Evolutionary conservation across 2,888 invertebrate species (phyloP).

Genomic region (Pandemis corylana): DNA sequence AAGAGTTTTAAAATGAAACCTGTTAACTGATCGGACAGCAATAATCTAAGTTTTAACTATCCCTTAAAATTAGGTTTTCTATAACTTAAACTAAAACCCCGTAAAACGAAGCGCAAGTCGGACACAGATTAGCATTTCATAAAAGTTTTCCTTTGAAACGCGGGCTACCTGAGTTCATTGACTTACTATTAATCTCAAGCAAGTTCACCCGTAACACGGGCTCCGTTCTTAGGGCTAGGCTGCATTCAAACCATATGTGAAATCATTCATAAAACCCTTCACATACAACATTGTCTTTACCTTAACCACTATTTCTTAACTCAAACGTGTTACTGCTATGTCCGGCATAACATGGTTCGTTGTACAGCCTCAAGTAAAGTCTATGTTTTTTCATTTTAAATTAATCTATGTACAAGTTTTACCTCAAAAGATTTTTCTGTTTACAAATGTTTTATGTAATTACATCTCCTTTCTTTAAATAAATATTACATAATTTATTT

Average conservation of each 20-base stretch:
- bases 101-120: conserved; percentile 37
- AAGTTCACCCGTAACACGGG: conserved; percentile 38
- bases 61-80: conserved; percentile 24
- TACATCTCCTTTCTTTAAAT: too few relatives aligned
- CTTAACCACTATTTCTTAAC: too few relatives aligned
- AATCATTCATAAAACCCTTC: neutral
- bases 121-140: conserved; percentile 41
- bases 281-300: too few relatives aligned
- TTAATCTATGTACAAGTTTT: too few relatives aligned
- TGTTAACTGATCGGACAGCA: neutral
- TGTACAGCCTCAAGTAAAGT: too few relatives aligned
- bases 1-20: neutral
- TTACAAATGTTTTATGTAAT: too few relatives aligned
- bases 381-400: too few relatives aligned
- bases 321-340: too few relatives aligned
- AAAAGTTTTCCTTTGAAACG: conserved; percentile 39
- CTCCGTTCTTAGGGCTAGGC: conserved; percentile 22
- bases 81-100: conserved; percentile 32
- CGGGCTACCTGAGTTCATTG: conserved; percentile 35
- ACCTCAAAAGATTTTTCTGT: too few relatives aligned
- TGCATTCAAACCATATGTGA: neutral
- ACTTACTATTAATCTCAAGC: conserved; percentile 40
- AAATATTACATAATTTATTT: neutral
- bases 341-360: too few relatives aligned
- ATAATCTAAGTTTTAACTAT: conserved; percentile 1